Conservation (phyloP, 2,113 vertebrate genomes). For the Lathamus discolor region DNA sequence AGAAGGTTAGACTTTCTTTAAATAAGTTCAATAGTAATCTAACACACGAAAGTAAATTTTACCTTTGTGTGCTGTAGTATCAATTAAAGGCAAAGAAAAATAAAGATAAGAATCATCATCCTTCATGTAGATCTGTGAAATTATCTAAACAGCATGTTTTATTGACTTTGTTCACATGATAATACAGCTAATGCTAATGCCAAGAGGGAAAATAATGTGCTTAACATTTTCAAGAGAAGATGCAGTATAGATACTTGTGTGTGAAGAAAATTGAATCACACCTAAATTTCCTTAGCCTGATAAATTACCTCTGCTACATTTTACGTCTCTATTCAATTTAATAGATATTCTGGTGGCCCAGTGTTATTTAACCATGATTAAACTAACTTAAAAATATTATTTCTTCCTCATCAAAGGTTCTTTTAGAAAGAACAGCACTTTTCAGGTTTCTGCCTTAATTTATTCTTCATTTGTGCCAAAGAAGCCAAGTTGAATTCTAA, state of each 20-base stretch:
- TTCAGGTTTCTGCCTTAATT: not conserved
- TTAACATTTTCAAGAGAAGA: constrained; percentile 8
- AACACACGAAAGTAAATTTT: not conserved
- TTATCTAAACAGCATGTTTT: not conserved
- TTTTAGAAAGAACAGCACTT: not conserved
- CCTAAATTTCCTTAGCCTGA: constrained; percentile 47
- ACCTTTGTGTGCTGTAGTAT: not conserved
- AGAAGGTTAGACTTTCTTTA: not conserved
- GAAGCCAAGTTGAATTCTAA: not conserved
- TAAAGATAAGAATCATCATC: not conserved
- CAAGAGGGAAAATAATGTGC: constrained; percentile 48
- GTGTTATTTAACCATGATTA: constrained; percentile 57
- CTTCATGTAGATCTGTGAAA: not conserved
- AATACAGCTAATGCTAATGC: not conserved
- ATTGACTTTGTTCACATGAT: constrained; percentile 20
- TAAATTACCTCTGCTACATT: constrained; percentile 61
- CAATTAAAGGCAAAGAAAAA: not conserved
- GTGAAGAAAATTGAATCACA: constrained; percentile 59
- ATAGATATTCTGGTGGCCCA: constrained; percentile 42
- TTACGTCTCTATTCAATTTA: constrained; percentile 58
- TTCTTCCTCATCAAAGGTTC: not conserved
- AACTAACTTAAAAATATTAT: constrained; percentile 27
- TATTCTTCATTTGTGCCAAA: constrained; percentile 16
- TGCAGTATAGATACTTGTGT: not conserved
- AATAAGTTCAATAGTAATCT: not conserved